Base-by-base conservation (phyloP, 2,797 vertebrate species). In the Cygnus olor region DNA sequence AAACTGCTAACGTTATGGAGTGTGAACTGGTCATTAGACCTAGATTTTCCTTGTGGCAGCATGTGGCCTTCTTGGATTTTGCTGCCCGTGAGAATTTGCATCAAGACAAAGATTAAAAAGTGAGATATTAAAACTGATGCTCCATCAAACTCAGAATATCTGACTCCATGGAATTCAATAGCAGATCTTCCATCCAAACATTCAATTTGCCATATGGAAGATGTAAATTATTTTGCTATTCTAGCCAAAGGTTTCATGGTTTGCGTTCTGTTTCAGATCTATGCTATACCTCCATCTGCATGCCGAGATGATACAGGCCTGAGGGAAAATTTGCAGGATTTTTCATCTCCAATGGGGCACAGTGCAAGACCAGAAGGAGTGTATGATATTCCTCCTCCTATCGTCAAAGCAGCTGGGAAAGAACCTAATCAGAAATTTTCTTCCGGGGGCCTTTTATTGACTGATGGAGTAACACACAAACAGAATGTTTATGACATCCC, bases 361-460 rank as follows among this genome's bases (percentile, higher is more conserved):
- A 65, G 54, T 5, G 54, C 56, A 45, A 95, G 95, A 74, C 97
- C 97, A 60, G 99, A 99, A 95, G 98, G 98, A 7, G 97, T 99
- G 36, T 99, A 99, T 36, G 99, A 99, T 76, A 97, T 99, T 34
- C 99, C 99, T 24, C 99, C 99, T 3, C 83, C 98, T 7, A 87
- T 93, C 68, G 76, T 97, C 97, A 99, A 98, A 97, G 76, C 97
- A n/a, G 28, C 89, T 14, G 97, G 89, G 56, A 98, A 98, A 95
- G 98, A 98, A 58, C 90, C 91, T 25, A 90, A 60, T 25, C 16
- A 81, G 14, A 98, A 97, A 81, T 98, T 98, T 20, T 96, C 97
- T 81, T 98, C 98, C 3, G 98, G 98, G 17, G 97, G 96, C 76
- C 96, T 98, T 0, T 96, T 98, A 16, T 93, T 94, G 11, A 42